Evolutionary conservation across 2,888 invertebrate genomes (phyloP).

Genomic region (Kryphioiulus occultus): DNA sequence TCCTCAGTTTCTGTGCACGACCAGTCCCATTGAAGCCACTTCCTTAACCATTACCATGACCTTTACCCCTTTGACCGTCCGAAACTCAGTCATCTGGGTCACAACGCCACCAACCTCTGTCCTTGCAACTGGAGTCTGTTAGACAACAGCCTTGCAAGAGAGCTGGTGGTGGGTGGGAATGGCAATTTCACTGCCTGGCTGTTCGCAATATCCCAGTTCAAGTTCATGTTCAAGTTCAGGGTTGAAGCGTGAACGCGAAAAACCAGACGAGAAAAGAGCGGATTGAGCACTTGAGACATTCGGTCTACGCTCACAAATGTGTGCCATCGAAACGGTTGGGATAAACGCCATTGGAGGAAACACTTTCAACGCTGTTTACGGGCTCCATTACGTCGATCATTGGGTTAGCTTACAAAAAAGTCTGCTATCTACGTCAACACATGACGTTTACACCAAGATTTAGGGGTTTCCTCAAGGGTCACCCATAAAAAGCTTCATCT

Average conservation of each 20-base stretch:
- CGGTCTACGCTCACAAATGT: constrained; percentile 25
- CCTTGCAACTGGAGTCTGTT: neutral
- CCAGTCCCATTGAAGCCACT: too few species aligned
- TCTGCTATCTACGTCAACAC: neutral
- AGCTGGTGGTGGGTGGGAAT: neutral
- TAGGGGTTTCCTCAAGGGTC: neutral
- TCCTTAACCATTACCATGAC: too few species aligned
- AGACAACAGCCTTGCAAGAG: neutral
- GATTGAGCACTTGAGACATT: constrained; percentile 36
- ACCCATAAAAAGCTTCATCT: neutral
- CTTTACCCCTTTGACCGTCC: neutral
- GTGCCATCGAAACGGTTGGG: constrained; percentile 28
- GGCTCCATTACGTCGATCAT: constrained; percentile 27
- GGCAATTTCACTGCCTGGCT: neutral
- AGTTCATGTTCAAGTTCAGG: constrained; percentile 40
- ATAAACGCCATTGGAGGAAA: constrained; percentile 17
- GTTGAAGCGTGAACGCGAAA: neutral
- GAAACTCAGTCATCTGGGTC: neutral
- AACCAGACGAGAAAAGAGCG: constrained; percentile 11
- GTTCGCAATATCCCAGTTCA: neutral
- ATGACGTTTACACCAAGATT: neutral
- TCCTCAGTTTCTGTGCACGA: too few species aligned
- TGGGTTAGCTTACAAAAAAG: neutral
- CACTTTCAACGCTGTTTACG: constrained; percentile 21
- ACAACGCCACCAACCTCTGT: neutral